Evolutionary conservation across 1,140 invertebrate species (phyloP), one percentile per base, ranked within the genome.

Genomic region (Bombyx mandarina): DNA sequence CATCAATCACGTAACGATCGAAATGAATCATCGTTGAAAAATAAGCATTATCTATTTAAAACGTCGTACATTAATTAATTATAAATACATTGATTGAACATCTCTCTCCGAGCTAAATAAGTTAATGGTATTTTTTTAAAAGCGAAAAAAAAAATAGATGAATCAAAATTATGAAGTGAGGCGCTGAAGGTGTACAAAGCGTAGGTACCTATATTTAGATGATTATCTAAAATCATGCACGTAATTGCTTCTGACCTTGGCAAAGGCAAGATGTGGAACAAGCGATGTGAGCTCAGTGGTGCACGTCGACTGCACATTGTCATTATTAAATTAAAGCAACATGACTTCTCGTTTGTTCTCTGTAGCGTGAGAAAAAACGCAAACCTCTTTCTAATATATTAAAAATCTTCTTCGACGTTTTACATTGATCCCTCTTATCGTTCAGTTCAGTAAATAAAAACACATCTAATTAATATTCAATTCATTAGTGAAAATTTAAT

Each of bases 241-340:
- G 56, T 73, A 73, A 75, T 60, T 67, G 69, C 65, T 67, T 45
- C 64, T 69, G 67, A 71, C 76, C 76, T 79, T 75, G 68, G 58
- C 65, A 68, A 56, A 68, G 57, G 65, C 72, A 73, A 68, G 65
- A 69, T 64, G 69, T 79, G 59, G 67, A 71, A 73, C 70, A 70
- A 63, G 67, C 63, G 63, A 67, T 60, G 58, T 26, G 52, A 64
- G 66, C 68, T 69, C 71, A 66, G 68, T 75, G 58, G 60, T 69
- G 66, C 71, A 72, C 64, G 63, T 60, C 63, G 60, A 55, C 50
- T 70, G 62, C 61, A 65, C 63, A 60, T 62, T 54, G 65, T 62
- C 50, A 56, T 61, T 55, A 48, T 59, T 62, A 60, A 61, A 65
- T 72, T 68, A 65, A 69, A 65, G 63, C 48, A 58, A 61, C 53